Conservation (phyloP, 1,140 invertebrate species). For the Temnothorax nylanderi region DNA sequence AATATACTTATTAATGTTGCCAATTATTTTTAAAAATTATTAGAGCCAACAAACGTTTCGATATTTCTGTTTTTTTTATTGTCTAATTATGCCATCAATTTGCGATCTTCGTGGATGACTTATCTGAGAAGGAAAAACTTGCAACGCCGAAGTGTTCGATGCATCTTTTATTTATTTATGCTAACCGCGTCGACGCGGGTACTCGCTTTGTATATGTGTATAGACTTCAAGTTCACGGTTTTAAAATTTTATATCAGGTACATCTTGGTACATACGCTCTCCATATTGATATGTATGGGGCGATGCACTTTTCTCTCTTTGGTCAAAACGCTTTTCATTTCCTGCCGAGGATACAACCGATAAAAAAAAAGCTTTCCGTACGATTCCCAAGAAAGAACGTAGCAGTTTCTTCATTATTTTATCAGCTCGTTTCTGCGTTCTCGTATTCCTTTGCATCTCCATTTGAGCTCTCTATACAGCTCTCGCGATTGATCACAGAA, state of each 20-base stretch:
- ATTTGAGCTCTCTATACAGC: neutral
- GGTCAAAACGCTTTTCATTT: constrained; percentile 79
- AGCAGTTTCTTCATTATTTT: constrained; percentile 20
- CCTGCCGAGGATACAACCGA: constrained; percentile 72
- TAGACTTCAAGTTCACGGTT: constrained; percentile 73
- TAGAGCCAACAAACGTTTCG: too few relatives aligned
- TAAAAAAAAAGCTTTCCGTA: constrained; percentile 53
- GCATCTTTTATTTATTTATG: constrained; percentile 84
- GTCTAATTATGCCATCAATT: constrained; percentile 53
- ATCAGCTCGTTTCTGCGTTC: constrained; percentile 19
- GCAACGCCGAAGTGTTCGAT: neutral
- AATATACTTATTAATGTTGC: neutral
- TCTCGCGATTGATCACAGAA: neutral
- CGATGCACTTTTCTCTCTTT: constrained; percentile 78
- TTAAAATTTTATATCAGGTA: constrained; percentile 81
- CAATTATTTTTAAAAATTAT: neutral
- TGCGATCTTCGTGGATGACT: constrained; percentile 10
- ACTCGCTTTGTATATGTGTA: constrained; percentile 23
- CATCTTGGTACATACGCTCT: constrained; percentile 60
- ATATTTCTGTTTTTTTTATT: neutral
- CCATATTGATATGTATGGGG: constrained; percentile 79
- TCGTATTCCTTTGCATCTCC: constrained; percentile 1
- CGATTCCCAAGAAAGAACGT: neutral
- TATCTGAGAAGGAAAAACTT: neutral
- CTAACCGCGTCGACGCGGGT: constrained; percentile 74